Evolutionary conservation across 1,140 invertebrate genomes (phyloP).

Genomic region (Pachyrhynchus sulphureomaculatus): DNA sequence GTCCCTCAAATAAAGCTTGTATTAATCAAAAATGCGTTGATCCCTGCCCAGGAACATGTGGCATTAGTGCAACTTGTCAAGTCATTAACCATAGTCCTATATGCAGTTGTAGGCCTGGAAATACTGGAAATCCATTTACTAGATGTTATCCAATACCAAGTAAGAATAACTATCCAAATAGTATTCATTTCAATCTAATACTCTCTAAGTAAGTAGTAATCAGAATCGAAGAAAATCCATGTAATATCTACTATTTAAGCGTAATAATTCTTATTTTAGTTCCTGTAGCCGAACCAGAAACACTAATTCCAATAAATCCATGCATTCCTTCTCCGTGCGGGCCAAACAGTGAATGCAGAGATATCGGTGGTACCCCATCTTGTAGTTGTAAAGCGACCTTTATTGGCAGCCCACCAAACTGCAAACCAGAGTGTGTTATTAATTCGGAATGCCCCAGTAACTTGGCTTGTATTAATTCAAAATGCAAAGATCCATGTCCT

Average conservation of each 20-base stretch:
- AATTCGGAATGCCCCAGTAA: conserved; percentile 73
- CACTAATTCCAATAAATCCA: conserved; percentile 57
- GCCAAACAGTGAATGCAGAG: conserved; percentile 73
- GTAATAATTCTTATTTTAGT: conserved; percentile 34
- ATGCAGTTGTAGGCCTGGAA: conserved; percentile 62
- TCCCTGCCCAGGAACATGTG: conserved; percentile 62
- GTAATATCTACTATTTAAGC: too few relatives aligned
- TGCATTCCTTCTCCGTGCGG: conserved; percentile 81
- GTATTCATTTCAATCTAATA: conserved; percentile 37
- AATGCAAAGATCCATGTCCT: conserved; percentile 72
- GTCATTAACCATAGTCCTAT: conserved; percentile 66
- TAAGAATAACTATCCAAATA: conserved; percentile 47
- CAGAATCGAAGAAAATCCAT: conserved; percentile 30
- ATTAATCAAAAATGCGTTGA: conserved; percentile 64
- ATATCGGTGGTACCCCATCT: conserved; percentile 58
- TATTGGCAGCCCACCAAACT: conserved; percentile 68
- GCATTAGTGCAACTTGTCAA: conserved; percentile 56
- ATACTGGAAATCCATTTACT: conserved; percentile 61
- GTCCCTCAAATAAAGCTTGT: conserved; percentile 61
- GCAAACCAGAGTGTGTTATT: conserved; percentile 69
- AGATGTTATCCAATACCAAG: conserved; percentile 59
- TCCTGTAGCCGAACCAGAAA: conserved; percentile 47
- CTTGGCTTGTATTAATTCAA: conserved; percentile 69
- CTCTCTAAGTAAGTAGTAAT: conserved; percentile 39
- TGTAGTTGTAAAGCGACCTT: conserved; percentile 68